Evolutionary conservation across 2,113 vertebrate genomes (phyloP).

Genomic region (Bufo bufo): DNA sequence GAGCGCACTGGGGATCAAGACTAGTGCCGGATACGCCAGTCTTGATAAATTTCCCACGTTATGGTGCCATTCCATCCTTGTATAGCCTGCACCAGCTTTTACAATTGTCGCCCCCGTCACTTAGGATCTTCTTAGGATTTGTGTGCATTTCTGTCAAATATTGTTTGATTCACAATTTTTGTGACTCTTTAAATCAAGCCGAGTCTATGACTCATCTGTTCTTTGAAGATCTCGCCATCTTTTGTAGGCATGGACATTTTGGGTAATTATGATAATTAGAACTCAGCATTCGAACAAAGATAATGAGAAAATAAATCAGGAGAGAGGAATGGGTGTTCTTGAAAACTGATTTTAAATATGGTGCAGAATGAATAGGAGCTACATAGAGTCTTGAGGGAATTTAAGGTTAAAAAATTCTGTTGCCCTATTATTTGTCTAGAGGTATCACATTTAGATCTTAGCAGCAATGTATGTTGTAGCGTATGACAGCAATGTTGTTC

Average conservation of each 20-base stretch:
- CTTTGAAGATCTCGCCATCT: neutral
- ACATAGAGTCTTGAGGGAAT: neutral
- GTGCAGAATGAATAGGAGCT: neutral
- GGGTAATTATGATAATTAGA: neutral
- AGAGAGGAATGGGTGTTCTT: neutral
- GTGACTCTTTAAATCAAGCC: neutral
- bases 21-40: no score
- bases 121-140: no score
- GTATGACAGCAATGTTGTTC: neutral
- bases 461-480: neutral
- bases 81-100: no score
- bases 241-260: neutral
- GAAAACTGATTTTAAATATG: neutral
- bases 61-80: no score
- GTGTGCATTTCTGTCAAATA: neutral
- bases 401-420: neutral
- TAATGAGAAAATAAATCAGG: conserved; percentile 4
- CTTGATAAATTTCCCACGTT: no score
- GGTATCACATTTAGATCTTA: neutral
- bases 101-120: no score
- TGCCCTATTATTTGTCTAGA: neutral
- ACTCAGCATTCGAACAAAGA: neutral
- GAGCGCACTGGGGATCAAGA: no score
- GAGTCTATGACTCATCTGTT: neutral
- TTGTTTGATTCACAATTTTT: neutral